Percentiles rank a stretch among this genome's conserved stretches.
Evolutionary conservation across 2,888 invertebrate species (phyloP).

Genomic region (Ochropacha duplaris): DNA sequence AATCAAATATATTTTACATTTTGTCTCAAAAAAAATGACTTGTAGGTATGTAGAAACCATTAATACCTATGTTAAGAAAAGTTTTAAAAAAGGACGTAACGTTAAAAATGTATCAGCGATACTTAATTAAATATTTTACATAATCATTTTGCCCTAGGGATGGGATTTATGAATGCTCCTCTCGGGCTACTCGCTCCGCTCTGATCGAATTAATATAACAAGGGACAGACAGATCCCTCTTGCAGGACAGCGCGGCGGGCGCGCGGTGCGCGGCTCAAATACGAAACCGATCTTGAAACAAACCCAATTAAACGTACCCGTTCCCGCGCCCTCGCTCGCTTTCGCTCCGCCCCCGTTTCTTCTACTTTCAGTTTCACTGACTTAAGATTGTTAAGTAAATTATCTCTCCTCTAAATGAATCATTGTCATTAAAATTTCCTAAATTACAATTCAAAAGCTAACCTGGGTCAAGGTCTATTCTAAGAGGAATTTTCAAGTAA

Average conservation of each 20-base stretch:
- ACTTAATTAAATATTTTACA: neutral
- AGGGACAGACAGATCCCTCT: constrained; percentile 13
- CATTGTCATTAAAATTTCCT: constrained; percentile 36
- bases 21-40: too few relatives aligned
- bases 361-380: constrained; percentile 37
- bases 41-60: too few relatives aligned
- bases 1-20: too few relatives aligned
- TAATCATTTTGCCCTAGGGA: constrained; percentile 21
- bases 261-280: too few relatives aligned
- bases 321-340: constrained; percentile 23
- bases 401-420: constrained; percentile 44
- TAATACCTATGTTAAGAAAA: too few relatives aligned
- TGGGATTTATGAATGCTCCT: constrained; percentile 50
- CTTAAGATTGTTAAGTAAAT: constrained; percentile 44
- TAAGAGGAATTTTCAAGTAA: neutral
- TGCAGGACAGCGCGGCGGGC: constrained; percentile 24
- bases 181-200: constrained; percentile 23
- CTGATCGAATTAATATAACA: constrained; percentile 44
- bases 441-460: constrained; percentile 15
- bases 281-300: constrained; percentile 45
- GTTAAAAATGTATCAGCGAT: neutral
- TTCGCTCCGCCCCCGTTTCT: constrained; percentile 13
- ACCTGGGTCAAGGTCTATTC: neutral
- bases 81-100: neutral
- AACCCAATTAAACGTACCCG: constrained; percentile 47